Base-by-base conservation (phyloP, 2,888 invertebrate genomes). In the Micoletzkya japonica region DNA sequence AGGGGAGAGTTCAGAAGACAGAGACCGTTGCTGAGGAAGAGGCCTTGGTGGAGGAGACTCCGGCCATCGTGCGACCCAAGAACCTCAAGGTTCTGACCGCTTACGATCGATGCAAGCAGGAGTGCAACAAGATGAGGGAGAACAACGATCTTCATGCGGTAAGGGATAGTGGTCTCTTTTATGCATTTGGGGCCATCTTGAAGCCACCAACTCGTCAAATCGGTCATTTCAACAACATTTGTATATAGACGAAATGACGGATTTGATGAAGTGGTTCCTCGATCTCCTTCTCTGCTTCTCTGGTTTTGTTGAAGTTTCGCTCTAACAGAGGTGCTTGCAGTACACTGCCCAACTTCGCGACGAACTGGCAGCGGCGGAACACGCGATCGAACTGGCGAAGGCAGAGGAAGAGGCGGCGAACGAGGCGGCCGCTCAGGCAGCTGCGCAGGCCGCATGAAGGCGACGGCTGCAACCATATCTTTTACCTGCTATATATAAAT, bases 11-110 rank as follows among this genome's bases (percentile, higher is more conserved):
- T 50, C 30, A 17, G 7, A 26, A 52, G 37, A 34, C n/a, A 26
- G 49, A 70, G 60, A 50, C 37, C 6, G 63, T 54, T 10, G 52
- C 61, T 2, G 52, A 60, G 44, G 60, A 60, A 24, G 20, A 69
- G 7, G 30, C 39, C 39, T 28, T 61, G 10, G 63, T 32, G 6
- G 70, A 30, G 10, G 70, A 70, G 56, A 69, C 57, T 20, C 73
- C 71, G 14, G 70, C 66, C 56, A 59, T 74, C 30, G 59, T 58
- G 44, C 77, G 77, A 49, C 78, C 78, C 37, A 78, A 79, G 61
- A 67, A 68, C 37, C 72, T 74, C 56, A 78, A 79, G 71, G 71
- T 71, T 26, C 10, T 66, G 26, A 54, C 64, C 37, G 64, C 64
- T 50, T 66, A 66, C 20, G 64, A 66, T 44, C 52, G 37, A 30